Evolutionary conservation across 2,888 invertebrate genomes (phyloP), one percentile per base, ranked within the genome.

Genomic region (Epinotia demarniana): DNA sequence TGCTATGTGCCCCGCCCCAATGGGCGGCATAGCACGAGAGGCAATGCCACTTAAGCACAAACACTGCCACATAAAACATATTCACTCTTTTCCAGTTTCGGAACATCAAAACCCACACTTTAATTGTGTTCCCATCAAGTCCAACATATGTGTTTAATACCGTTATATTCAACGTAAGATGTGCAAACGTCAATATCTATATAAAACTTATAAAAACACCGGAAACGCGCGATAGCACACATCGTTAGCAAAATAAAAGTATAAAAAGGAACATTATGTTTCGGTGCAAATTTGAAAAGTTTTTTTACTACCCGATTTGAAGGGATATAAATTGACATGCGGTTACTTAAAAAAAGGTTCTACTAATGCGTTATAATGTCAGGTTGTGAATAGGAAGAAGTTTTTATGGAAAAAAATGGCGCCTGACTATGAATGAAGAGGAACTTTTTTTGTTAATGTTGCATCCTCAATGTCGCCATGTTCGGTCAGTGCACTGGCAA

Each of bases 281-380:
- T 84, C 85, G 90, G 90, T 90, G 90, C 88, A 88, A 92, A 92
- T 90, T 89, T 80, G 85, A 87, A 89, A 86, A 87, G 87, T 81
- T 81, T 79, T 78, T 76, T 77, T 73, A 74, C 62, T 80, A 79
- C 80, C 78, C 79, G 79, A 57, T 77, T 74, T 73, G 80, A 89
- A 89, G 84, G 81, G 62, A 78, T 81, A 84, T 82, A 83, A 86
- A 90, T 90, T 88, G 90, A 89, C 90, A 89, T 89, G 88, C 85
- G 89, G 86, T 82, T 73, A 76, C 77, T 80, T 73, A 83, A 86
- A 84, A 84, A 88, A 88, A 87, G 81, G 81, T 82, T 82, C 81
- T 78, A 84, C 86, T 89, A 90, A 90, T 89, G 87, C 86, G 88
- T 80, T 86, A 89, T 88, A 87, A 89, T 88, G 84, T 81, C 78